Conservation (phyloP, 2,797 vertebrate genomes). For the Parauchenoglanis punctatus region DNA sequence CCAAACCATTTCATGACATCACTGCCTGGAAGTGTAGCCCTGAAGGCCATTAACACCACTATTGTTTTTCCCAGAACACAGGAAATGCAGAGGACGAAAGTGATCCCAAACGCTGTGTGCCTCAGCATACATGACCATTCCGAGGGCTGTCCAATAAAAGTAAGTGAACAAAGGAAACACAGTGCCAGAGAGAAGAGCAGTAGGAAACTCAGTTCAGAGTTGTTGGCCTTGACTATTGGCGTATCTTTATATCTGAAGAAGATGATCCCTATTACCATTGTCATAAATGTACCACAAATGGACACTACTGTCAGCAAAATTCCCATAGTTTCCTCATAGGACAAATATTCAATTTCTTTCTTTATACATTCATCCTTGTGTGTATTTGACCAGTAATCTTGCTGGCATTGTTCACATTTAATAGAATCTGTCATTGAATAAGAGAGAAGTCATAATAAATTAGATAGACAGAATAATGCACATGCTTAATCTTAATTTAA, state of each 20-base stretch:
- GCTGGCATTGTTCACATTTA: conserved; percentile 46
- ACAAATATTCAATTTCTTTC: conserved; percentile 38
- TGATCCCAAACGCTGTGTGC: neutral
- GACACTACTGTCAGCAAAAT: conserved; percentile 64
- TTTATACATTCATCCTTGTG: conserved; percentile 48
- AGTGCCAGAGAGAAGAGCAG: too few species aligned
- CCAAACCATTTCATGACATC: conserved; percentile 55
- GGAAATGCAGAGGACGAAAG: too few species aligned
- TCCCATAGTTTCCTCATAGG: conserved; percentile 66
- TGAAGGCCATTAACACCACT: too few species aligned
- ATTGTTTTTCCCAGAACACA: too few species aligned
- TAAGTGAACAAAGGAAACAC: too few species aligned
- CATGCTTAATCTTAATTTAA: neutral
- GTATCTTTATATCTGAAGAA: conserved; percentile 65
- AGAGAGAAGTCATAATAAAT: conserved; percentile 1
- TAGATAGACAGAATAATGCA: neutral
- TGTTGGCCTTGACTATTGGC: too few species aligned
- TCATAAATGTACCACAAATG: conserved; percentile 63
- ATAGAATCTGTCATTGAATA: conserved; percentile 43
- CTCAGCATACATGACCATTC: conserved; percentile 49
- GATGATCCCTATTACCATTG: conserved; percentile 55
- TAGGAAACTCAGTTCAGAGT: too few species aligned
- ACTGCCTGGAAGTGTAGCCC: too few species aligned
- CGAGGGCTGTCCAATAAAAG: conserved; percentile 15
- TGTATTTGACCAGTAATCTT: conserved; percentile 48